Evolutionary conservation across 2,888 invertebrate species (phyloP), one percentile per base, ranked within the genome.

Genomic region (Lordiphosa fenestrarum): DNA sequence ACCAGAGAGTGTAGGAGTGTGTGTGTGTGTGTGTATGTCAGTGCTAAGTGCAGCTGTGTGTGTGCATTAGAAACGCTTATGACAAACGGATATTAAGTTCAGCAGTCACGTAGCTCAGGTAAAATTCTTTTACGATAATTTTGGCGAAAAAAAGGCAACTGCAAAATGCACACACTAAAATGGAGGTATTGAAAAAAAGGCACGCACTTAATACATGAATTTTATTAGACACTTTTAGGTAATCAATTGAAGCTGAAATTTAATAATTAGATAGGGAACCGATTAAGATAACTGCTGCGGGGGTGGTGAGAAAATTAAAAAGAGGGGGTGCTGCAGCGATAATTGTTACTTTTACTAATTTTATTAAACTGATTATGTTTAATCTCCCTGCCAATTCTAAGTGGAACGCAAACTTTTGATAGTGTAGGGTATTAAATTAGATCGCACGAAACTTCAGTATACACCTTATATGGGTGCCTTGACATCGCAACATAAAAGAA

Each of bases 61-160:
- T 67, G 67, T 73, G 69, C 69, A 78, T 80, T 74, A 78, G 80
- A 71, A 82, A 65, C 71, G 73, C 73, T 69, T 68, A 73, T 81
- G 83, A 76, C 72, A 74, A 73, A 70, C 73, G 75, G 75, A 81
- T 84, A 80, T 75, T 77, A 84, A 73, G 75, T 72, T 74, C 78
- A 80, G 73, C 77, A 85, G 86, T 86, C 87, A 87, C 88, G 87
- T 88, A 77, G 74, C 78, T 72, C 84, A 83, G 84, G 78, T 86
- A 76, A 88, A 88, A 87, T 84, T 83, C 85, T 87, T 87, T 88
- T 87, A 87, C 80, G 86, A 85, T 75, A 83, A 73, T 80, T 80
- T 77, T 73, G 70, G 62, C 44, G 40, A 68, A 70, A 70, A 60
- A 67, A 52, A 46, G 50, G 37, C 50, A 63, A 37, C 35, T 51